These are phyloP conservation scores for Drosophila athabasca DNA, from an alignment of 1,140 invertebrate species.

Conservation along the genomic window DNA sequence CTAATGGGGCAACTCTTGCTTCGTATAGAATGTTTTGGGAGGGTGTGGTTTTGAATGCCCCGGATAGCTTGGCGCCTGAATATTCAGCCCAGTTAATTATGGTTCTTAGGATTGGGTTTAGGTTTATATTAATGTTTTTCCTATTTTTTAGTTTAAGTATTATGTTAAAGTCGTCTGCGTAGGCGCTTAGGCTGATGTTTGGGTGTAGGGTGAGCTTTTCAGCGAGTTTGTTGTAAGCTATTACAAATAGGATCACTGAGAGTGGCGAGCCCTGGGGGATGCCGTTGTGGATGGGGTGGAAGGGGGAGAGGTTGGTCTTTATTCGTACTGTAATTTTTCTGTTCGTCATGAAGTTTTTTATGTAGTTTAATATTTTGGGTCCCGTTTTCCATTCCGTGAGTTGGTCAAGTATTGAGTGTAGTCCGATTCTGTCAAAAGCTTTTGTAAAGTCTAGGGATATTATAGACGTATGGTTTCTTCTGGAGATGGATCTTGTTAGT, in stretches of 20 bases:
- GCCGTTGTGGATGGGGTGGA: conserved; percentile 3
- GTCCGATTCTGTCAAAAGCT: conserved; percentile 28
- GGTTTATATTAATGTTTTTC: conserved; percentile 24
- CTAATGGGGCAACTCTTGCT: too few relatives aligned
- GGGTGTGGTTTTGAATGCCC: too few relatives aligned
- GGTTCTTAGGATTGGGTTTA: conserved; percentile 18
- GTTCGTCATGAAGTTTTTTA: conserved; percentile 13
- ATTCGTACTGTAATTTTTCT: conserved; percentile 22
- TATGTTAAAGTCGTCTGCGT: conserved; percentile 1
- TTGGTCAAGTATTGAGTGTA: conserved; percentile 27
- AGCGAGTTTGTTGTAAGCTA: conserved; percentile 12
- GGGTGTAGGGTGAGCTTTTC: not conserved
- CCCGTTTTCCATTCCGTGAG: conserved; percentile 22
- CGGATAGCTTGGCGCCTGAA: conserved; percentile 8
- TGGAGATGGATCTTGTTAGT: conserved; percentile 3
- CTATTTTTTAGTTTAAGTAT: conserved; percentile 22
- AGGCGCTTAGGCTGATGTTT: too few relatives aligned
- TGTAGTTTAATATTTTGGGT: conserved; percentile 5
- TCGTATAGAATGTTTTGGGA: too few relatives aligned
- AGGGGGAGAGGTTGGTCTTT: conserved; percentile 1
- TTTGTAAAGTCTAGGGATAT: too few relatives aligned
- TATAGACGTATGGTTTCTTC: too few relatives aligned
- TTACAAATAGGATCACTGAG: conserved; percentile 10
- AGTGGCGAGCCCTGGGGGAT: conserved; percentile 3
- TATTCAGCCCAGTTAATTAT: conserved; percentile 27